Conservation (phyloP, 2,113 vertebrate genomes). For the Lates calcarifer region DNA sequence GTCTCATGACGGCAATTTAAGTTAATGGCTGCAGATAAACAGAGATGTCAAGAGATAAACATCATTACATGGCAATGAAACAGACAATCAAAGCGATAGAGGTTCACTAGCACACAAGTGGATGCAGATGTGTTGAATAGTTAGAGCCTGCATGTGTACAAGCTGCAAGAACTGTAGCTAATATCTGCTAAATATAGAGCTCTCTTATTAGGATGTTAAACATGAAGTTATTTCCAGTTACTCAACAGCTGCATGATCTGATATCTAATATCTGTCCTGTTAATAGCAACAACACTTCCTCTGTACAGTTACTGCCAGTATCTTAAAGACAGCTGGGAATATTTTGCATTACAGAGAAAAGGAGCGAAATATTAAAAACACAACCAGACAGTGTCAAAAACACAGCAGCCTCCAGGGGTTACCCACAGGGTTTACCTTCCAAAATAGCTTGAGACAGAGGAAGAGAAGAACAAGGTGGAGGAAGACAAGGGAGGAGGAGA, state of each 20-base stretch:
- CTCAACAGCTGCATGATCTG: constrained; percentile 8
- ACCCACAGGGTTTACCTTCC: not conserved
- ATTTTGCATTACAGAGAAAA: constrained; percentile 6
- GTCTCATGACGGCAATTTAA: constrained; percentile 45
- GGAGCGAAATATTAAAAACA: constrained; percentile 8
- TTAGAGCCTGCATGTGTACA: not conserved
- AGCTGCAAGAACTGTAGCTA: constrained; percentile 1
- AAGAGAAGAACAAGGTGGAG: not conserved
- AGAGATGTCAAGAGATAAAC: constrained; percentile 47
- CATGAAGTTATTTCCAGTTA: constrained; percentile 6
- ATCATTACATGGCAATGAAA: constrained; percentile 47
- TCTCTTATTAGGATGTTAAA: constrained; percentile 18
- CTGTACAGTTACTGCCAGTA: not conserved
- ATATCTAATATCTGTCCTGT: constrained; percentile 27
- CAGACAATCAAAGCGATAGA: constrained; percentile 18
- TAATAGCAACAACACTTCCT: not conserved
- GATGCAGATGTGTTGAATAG: constrained; percentile 20
- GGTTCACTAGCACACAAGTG: constrained; percentile 11
- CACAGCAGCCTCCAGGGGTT: not conserved
- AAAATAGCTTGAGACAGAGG: not conserved
- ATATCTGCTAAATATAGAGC: not conserved
- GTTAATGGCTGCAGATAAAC: constrained; percentile 56
- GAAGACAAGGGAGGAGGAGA: not conserved
- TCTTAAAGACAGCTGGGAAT: not conserved
- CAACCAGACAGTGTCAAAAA: not conserved